Percentiles rank a stretch among this genome's conserved stretches.
Evolutionary conservation across 2,888 invertebrate genomes (phyloP).

Genomic region (Cheilosia soror): DNA sequence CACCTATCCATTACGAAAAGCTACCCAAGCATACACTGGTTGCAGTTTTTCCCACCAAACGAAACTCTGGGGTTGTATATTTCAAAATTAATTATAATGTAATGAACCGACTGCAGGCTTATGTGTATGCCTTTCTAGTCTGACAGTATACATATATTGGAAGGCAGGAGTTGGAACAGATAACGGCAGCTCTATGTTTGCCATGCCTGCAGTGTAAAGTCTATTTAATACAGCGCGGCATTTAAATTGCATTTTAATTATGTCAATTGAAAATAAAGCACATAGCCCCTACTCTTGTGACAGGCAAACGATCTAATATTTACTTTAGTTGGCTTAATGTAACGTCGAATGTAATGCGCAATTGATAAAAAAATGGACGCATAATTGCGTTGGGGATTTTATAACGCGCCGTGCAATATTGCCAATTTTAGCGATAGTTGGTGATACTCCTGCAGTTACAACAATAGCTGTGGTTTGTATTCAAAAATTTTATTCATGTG

Average conservation of each 20-base stretch:
- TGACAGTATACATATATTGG: slow-evolving; percentile 16
- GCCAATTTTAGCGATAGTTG: slow-evolving; percentile 29
- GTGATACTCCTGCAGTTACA: neutral
- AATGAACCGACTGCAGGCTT: slow-evolving; percentile 70
- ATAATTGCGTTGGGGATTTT: slow-evolving; percentile 40
- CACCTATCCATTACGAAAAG: slow-evolving; percentile 16
- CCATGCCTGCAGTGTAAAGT: slow-evolving; percentile 54
- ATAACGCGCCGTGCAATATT: slow-evolving; percentile 2
- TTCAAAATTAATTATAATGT: slow-evolving; percentile 75
- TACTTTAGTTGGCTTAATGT: slow-evolving; percentile 38
- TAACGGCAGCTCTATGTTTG: slow-evolving; percentile 50
- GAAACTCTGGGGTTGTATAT: slow-evolving; percentile 59
- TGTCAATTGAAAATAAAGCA: slow-evolving; percentile 72
- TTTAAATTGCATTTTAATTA: slow-evolving; percentile 72
- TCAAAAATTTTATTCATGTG: neutral
- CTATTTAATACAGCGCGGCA: slow-evolving; percentile 52
- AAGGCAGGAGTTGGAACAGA: slow-evolving; percentile 36
- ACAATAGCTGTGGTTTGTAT: neutral
- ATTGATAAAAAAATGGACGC: slow-evolving; percentile 60
- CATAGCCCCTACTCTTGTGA: neutral
- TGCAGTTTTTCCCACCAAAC: slow-evolving; percentile 69
- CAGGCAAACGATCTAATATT: slow-evolving; percentile 52
- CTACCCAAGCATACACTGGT: slow-evolving; percentile 40
- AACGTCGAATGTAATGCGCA: slow-evolving; percentile 37
- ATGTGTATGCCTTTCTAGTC: slow-evolving; percentile 37